Conservation (phyloP, 1,140 invertebrate genomes). For the Sitophilus oryzae region DNA sequence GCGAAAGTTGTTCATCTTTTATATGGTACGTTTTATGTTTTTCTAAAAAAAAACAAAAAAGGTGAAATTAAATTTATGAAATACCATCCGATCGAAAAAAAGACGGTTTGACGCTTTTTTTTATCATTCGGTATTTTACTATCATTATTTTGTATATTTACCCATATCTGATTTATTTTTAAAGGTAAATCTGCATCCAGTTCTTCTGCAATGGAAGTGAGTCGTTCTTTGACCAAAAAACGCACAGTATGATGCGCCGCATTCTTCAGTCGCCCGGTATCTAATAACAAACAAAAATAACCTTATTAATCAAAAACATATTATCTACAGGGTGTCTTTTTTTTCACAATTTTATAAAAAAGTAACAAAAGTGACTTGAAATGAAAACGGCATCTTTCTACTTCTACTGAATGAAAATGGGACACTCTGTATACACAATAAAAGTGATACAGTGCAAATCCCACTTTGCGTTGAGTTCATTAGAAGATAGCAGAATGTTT, state of each 20-base stretch:
- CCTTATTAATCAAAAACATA: constrained; percentile 51
- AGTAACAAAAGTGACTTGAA: too few species aligned
- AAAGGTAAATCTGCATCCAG: constrained; percentile 90
- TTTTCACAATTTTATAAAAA: too few species aligned
- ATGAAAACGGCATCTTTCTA: too few species aligned
- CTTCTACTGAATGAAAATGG: too few species aligned
- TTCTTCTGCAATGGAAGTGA: constrained; percentile 92
- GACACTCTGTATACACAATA: too few species aligned
- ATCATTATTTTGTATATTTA: constrained; percentile 48
- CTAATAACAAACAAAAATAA: constrained; percentile 51
- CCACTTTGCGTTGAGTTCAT: too few species aligned
- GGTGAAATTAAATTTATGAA: background rate
- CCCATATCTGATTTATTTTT: constrained; percentile 99
- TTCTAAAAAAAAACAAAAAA: constrained; percentile 57
- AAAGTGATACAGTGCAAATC: too few species aligned
- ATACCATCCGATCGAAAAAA: too few species aligned
- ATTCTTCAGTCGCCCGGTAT: constrained; percentile 82
- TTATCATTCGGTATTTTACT: background rate
- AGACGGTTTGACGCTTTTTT: background rate
- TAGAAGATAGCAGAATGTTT: too few species aligned
- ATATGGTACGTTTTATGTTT: constrained; percentile 99
- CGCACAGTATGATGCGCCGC: constrained; percentile 76
- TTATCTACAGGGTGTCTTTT: too few species aligned
- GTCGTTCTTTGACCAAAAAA: constrained; percentile 95
- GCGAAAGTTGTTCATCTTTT: constrained; percentile 90